Conservation (phyloP, 2,113 vertebrate genomes). For the Colinus virginianus region DNA sequence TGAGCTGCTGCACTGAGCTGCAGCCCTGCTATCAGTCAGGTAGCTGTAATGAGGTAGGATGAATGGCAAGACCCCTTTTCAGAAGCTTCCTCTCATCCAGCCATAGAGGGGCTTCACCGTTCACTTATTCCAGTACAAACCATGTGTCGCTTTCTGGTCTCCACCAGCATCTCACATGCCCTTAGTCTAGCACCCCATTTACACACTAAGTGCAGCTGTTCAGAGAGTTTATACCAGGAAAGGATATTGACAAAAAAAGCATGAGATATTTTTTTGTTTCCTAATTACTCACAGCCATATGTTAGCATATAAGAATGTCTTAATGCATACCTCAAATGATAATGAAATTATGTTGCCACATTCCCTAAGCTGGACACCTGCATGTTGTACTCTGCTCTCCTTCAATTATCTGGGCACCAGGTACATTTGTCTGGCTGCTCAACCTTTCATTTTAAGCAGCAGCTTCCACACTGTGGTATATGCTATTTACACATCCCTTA, state of each 20-base stretch:
- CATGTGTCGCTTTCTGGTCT: slow-evolving; percentile 36
- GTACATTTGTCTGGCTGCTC: not conserved
- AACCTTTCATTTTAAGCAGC: slow-evolving; percentile 7
- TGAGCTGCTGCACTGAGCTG: slow-evolving; percentile 70
- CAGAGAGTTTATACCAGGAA: not conserved
- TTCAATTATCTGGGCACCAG: not conserved
- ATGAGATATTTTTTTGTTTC: not conserved
- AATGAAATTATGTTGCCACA: not conserved
- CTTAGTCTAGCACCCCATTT: slow-evolving; percentile 6
- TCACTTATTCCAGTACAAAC: slow-evolving; percentile 58
- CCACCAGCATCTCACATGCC: not conserved
- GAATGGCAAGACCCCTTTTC: slow-evolving; percentile 54
- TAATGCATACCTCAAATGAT: not conserved
- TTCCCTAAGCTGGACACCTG: not conserved
- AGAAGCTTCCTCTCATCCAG: slow-evolving; percentile 56
- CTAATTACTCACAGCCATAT: not conserved
- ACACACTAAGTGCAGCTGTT: not conserved
- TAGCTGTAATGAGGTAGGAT: slow-evolving; percentile 72
- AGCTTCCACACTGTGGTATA: not conserved
- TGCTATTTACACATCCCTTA: not conserved
- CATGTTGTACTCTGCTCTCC: not conserved
- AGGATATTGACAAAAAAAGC: not conserved
- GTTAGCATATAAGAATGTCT: not conserved
- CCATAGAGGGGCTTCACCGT: slow-evolving; percentile 37
- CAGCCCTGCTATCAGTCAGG: slow-evolving; percentile 67